phyloP scores from a whole-genome alignment of 2,888 invertebrate species.

The Drosophila ezoana region DNA sequence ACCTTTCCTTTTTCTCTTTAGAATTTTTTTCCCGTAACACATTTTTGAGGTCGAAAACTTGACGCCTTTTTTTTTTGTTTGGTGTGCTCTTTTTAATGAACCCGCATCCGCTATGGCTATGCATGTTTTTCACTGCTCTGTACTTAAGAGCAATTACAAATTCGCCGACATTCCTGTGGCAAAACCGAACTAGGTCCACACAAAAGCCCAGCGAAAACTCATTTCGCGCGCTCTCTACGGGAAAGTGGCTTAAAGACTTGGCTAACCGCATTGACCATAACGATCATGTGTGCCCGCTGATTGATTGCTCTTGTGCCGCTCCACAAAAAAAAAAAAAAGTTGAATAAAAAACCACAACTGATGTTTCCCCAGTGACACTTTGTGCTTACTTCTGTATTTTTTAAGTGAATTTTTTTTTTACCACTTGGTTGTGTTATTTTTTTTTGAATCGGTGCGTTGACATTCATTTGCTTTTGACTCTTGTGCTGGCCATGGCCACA shows the following conservation, averaged over 20 bases:
- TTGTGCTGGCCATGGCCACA: constrained; percentile 57
- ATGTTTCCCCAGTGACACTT: constrained; percentile 45
- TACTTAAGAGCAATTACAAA: constrained; percentile 49
- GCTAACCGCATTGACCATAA: constrained; percentile 51
- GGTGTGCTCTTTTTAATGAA: constrained; percentile 42
- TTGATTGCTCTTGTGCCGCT: constrained; percentile 68
- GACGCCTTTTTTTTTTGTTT: constrained; percentile 1
- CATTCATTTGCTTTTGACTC: constrained; percentile 59
- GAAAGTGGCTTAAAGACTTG: constrained; percentile 62
- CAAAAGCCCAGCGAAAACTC: constrained; percentile 40
- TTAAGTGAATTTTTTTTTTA: constrained; percentile 6
- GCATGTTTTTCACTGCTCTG: constrained; percentile 22
- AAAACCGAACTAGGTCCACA: constrained; percentile 23
- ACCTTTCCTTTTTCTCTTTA: neutral
- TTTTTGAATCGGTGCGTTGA: constrained; percentile 62
- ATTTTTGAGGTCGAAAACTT: constrained; percentile 51
- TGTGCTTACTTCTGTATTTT: constrained; percentile 38
- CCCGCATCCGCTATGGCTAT: constrained; percentile 47
- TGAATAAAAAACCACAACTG: constrained; percentile 14
- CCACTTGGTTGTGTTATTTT: constrained; percentile 9
- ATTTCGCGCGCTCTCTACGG: constrained; percentile 40
- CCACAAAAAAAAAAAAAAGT: constrained; percentile 7
- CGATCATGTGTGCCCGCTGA: constrained; percentile 48
- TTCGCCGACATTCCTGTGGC: constrained; percentile 66
- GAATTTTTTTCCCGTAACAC: neutral